These are phyloP conservation scores for Deilephila elpenor DNA, from an alignment of 2,888 invertebrate species.

Conservation along the genomic window DNA sequence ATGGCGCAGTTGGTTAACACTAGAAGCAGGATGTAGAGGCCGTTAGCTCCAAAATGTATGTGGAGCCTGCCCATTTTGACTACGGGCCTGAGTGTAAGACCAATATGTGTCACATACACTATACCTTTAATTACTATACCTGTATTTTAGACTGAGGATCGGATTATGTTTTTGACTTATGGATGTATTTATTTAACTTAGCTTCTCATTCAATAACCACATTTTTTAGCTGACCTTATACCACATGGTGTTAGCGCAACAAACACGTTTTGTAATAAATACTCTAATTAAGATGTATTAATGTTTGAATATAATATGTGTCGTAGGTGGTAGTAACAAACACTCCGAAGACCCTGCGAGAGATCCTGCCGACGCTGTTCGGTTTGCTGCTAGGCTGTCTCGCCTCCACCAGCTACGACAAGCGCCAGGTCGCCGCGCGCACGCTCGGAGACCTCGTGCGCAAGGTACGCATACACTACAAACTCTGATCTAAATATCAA, in stretches of 20 bases:
- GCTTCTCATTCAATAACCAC: too few relatives aligned
- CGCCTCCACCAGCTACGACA: conserved; percentile 98
- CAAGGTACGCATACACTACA: conserved; percentile 80
- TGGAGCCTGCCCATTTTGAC: too few relatives aligned
- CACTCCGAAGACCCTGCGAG: conserved; percentile 97
- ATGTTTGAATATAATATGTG: neutral
- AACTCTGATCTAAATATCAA: too few relatives aligned
- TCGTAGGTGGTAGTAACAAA: conserved; percentile 95
- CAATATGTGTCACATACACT: too few relatives aligned
- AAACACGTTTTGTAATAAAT: neutral
- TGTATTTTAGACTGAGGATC: too few relatives aligned
- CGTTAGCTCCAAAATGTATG: too few relatives aligned
- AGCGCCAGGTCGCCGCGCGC: conserved; percentile 97
- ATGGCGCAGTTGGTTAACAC: too few relatives aligned
- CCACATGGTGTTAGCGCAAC: neutral
- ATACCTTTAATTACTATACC: too few relatives aligned
- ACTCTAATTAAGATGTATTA: neutral
- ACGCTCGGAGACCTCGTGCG: conserved; percentile 98
- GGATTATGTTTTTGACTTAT: too few relatives aligned
- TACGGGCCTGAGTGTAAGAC: too few relatives aligned
- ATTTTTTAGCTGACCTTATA: neutral
- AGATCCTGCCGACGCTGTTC: conserved; percentile 98
- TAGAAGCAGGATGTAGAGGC: too few relatives aligned
- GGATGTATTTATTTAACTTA: too few relatives aligned
- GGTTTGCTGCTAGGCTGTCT: conserved; percentile 95